phyloP scores from a whole-genome alignment of 2,888 invertebrate genomes.

The Coleophora deauratella region DNA sequence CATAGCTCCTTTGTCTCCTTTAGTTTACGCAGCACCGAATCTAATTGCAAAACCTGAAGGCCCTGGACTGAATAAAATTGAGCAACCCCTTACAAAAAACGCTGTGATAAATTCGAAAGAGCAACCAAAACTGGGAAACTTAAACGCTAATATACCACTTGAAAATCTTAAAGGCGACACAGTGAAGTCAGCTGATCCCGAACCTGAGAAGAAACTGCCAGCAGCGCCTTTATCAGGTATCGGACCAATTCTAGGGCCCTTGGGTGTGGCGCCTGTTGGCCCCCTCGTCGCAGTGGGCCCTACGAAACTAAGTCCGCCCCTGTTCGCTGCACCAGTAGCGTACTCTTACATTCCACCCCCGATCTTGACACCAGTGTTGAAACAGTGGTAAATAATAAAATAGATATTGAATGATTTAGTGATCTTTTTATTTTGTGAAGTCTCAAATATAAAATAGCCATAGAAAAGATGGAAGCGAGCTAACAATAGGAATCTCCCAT shows the following conservation, averaged over 20 bases:
- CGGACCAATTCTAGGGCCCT: background rate
- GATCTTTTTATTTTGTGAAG: too few species aligned
- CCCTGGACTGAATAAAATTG: background rate
- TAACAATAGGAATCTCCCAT: too few species aligned
- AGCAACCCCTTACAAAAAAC: background rate
- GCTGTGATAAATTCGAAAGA: too few species aligned
- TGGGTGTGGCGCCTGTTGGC: background rate
- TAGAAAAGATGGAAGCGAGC: too few species aligned
- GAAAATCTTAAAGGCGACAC: too few species aligned
- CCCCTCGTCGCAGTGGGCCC: background rate
- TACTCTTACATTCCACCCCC: background rate
- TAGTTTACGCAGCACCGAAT: slow-evolving; percentile 5
- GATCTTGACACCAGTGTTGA: background rate
- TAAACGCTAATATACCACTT: too few species aligned
- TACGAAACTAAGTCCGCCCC: background rate
- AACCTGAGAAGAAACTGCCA: too few species aligned
- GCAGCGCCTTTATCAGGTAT: too few species aligned
- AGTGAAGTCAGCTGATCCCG: too few species aligned
- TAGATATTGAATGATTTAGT: background rate
- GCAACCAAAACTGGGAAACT: too few species aligned
- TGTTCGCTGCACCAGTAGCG: background rate
- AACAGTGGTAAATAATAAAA: background rate
- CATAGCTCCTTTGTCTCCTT: slow-evolving; percentile 13
- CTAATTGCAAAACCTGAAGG: slow-evolving; percentile 7
- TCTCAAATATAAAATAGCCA: too few species aligned